Evolutionary conservation across 2,888 invertebrate species (phyloP).

Genomic region (Apeira syringaria): DNA sequence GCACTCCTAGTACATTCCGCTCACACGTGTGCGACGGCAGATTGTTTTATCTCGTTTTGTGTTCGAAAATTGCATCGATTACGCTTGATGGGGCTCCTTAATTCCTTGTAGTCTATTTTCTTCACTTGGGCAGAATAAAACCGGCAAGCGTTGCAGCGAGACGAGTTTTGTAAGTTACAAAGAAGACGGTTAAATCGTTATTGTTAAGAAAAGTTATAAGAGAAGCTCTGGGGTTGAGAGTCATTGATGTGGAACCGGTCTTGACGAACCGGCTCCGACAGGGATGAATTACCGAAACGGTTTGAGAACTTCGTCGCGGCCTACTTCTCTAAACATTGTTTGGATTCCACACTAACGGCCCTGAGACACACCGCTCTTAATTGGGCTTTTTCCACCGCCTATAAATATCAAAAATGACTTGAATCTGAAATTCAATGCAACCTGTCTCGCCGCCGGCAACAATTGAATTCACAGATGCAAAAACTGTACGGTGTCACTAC

Average conservation of each 20-base stretch:
- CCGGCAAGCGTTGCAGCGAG: conserved; percentile 10
- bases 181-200: conserved; percentile 52
- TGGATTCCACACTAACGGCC: conserved; percentile 22
- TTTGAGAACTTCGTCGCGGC: conserved; percentile 54
- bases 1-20: conserved; percentile 65
- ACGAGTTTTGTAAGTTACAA: conserved; percentile 26
- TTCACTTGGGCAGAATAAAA: conserved; percentile 5
- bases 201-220: conserved; percentile 48
- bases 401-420: conserved; percentile 11
- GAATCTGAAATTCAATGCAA: conserved; percentile 23
- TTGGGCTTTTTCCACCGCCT: conserved; percentile 9
- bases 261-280: conserved; percentile 64
- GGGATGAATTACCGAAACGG: conserved; percentile 74
- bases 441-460: conserved; percentile 28
- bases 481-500: conserved; percentile 60
- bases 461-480: conserved; percentile 58
- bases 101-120: conserved; percentile 20
- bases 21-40: conserved; percentile 66
- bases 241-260: conserved; percentile 81
- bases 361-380: conserved; percentile 17
- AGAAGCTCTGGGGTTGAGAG: conserved; percentile 64
- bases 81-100: conserved; percentile 35
- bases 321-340: conserved; percentile 39
- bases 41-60: conserved; percentile 63
- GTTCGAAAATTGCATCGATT: conserved; percentile 50